phyloP scores from a whole-genome alignment of 2,888 invertebrate genomes.

The Mesoligia furuncula region DNA sequence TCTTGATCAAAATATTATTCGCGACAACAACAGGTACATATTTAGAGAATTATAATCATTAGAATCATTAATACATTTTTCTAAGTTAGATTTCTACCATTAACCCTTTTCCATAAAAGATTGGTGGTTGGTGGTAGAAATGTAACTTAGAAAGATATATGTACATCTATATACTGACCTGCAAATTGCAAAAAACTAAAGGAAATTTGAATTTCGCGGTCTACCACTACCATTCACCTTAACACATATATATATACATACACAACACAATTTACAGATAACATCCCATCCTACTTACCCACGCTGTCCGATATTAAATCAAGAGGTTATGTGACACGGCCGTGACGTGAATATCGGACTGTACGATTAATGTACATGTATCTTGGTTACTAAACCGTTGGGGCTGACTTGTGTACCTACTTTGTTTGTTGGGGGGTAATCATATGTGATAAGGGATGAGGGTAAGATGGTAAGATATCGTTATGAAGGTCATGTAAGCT shows the following conservation, averaged over 20 bases:
- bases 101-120: too few relatives aligned
- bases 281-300: constrained; percentile 59
- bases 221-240: too few relatives aligned
- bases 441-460: neutral
- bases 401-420: neutral
- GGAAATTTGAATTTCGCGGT: too few relatives aligned
- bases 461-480: neutral
- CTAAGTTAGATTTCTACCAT: too few relatives aligned
- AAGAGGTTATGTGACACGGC: constrained; percentile 62
- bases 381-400: constrained; percentile 57
- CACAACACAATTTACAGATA: constrained; percentile 23
- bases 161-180: too few relatives aligned
- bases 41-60: too few relatives aligned
- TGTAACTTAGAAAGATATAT: too few relatives aligned
- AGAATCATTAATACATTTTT: too few relatives aligned
- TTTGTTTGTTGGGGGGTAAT: constrained; percentile 9
- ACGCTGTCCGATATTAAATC: constrained; percentile 67
- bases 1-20: too few relatives aligned
- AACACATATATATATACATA: neutral
- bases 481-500: neutral
- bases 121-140: too few relatives aligned
- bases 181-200: too few relatives aligned
- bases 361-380: constrained; percentile 51
- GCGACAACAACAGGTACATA: too few relatives aligned
- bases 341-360: constrained; percentile 66